Evolutionary conservation across 2,888 invertebrate species (phyloP).

Genomic region (Limnephilus rhombicus): DNA sequence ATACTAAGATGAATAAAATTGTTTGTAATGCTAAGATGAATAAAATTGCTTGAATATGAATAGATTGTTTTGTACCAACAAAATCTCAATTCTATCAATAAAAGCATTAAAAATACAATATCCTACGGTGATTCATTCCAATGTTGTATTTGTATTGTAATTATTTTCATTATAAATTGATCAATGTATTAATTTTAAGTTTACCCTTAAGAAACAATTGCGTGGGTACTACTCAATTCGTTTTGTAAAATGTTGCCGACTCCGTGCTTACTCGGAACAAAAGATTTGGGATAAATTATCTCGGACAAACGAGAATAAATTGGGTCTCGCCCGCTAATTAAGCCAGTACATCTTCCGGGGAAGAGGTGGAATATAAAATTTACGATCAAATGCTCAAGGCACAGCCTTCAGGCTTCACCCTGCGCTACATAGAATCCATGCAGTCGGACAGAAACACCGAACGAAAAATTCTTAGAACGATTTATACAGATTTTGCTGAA

Average conservation of each 20-base stretch:
- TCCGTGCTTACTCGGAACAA: constrained; percentile 25
- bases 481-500: not conserved
- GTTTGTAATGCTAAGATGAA: too few species aligned
- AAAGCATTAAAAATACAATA: too few species aligned
- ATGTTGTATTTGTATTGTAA: too few species aligned
- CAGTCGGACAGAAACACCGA: not conserved
- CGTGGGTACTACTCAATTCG: not conserved
- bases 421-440: not conserved
- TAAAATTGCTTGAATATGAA: too few species aligned
- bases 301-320: constrained; percentile 52
- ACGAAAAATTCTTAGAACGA: not conserved
- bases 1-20: too few species aligned
- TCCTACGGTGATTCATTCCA: too few species aligned
- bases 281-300: constrained; percentile 53
- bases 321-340: constrained; percentile 51
- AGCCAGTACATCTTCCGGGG: constrained; percentile 51
- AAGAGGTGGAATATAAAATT: constrained; percentile 51
- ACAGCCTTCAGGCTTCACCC: constrained; percentile 16
- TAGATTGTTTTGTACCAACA: too few species aligned
- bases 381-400: constrained; percentile 47
- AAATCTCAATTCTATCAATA: too few species aligned
- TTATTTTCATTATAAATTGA: too few species aligned
- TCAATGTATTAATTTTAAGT: too few species aligned
- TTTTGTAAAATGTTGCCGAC: constrained; percentile 11
- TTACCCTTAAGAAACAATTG: not conserved